Conservation (phyloP, 2,797 vertebrate genomes). For the Champsocephalus gunnari region DNA sequence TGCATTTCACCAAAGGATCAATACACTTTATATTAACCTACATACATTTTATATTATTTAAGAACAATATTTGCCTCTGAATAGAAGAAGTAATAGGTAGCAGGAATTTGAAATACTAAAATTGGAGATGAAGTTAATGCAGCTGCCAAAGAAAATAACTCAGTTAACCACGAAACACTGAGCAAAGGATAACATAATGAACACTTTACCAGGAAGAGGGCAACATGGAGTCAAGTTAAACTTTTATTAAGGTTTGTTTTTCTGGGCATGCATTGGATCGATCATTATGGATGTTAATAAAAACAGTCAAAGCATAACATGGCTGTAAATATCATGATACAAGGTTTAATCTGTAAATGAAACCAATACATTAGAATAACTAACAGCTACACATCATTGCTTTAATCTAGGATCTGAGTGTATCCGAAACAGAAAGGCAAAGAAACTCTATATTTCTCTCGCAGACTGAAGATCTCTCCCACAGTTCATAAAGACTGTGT, state of each 20-base stretch:
- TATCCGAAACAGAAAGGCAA: constrained; percentile 21
- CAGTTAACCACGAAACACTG: constrained; percentile 21
- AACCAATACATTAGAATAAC: constrained; percentile 18
- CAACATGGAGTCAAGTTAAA: constrained; percentile 61
- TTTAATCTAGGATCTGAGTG: constrained; percentile 12
- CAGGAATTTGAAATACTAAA: no score
- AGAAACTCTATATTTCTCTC: constrained; percentile 8
- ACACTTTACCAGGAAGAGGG: constrained; percentile 44
- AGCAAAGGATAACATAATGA: constrained; percentile 61
- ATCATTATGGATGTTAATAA: not conserved
- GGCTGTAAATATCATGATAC: not conserved
- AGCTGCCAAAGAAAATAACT: constrained; percentile 21
- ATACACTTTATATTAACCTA: no score
- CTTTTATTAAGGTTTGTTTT: constrained; percentile 63
- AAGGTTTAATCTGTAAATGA: not conserved
- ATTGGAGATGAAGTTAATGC: not conserved
- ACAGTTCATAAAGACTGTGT: not conserved
- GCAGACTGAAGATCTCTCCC: constrained; percentile 3
- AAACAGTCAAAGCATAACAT: not conserved
- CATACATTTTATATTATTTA: no score
- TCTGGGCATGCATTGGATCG: constrained; percentile 27
- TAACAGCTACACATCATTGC: not conserved
- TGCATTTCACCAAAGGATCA: no score
- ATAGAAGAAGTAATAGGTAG: no score
- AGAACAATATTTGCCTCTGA: no score